Evolutionary conservation across 2,888 invertebrate genomes (phyloP).

Genomic region (Cactoblastis cactorum): DNA sequence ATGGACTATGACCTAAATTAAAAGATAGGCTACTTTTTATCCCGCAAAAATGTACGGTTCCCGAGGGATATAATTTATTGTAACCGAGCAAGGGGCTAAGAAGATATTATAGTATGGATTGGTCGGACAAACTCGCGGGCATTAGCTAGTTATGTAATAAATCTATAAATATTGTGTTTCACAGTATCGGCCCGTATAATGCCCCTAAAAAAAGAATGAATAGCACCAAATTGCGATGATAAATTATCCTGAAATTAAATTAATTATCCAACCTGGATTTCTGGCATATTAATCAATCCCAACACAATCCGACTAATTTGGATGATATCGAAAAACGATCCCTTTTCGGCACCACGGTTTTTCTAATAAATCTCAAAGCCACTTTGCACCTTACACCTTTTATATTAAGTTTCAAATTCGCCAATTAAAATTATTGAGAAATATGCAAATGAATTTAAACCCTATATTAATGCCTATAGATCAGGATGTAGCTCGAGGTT

Average conservation of each 20-base stretch:
- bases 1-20: too few species aligned
- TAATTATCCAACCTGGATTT: conserved; percentile 15
- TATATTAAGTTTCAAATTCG: conserved; percentile 12
- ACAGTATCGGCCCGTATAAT: background rate
- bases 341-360: conserved; percentile 15
- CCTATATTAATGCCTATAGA: conserved; percentile 17
- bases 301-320: conserved; percentile 18
- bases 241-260: conserved; percentile 16
- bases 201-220: conserved; percentile 5
- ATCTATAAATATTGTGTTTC: background rate
- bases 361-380: conserved; percentile 14
- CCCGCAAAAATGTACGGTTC: too few species aligned
- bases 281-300: conserved; percentile 18
- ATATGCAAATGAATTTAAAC: conserved; percentile 18
- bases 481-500: conserved; percentile 31
- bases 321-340: conserved; percentile 22
- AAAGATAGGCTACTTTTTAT: too few species aligned
- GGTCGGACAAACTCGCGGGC: too few species aligned
- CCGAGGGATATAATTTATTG: background rate
- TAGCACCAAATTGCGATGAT: conserved; percentile 3
- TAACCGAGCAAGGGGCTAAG: too few species aligned
- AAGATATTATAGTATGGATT: too few species aligned
- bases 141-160: too few species aligned
- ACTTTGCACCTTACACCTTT: conserved; percentile 24
- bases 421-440: background rate